Conservation (phyloP, 1,140 invertebrate species). For the Aphaenogaster ashmeadi region DNA sequence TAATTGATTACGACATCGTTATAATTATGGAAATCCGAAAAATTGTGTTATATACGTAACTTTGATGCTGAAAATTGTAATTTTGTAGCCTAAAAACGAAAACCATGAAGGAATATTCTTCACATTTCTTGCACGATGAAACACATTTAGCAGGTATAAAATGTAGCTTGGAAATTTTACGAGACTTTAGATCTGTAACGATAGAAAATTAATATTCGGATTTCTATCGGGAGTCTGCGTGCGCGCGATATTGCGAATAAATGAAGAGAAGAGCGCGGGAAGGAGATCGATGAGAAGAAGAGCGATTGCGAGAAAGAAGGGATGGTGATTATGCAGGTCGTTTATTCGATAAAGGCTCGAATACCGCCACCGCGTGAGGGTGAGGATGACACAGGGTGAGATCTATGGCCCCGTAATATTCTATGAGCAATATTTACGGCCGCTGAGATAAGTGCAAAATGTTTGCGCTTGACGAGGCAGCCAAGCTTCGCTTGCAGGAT, state of each 20-base stretch:
- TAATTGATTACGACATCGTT: background rate
- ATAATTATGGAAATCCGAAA: constrained; percentile 13
- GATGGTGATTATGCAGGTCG: constrained; percentile 83
- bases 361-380: constrained; percentile 64
- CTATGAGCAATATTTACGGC: constrained; percentile 85
- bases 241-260: constrained; percentile 67
- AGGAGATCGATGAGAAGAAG: constrained; percentile 69
- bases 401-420: constrained; percentile 85
- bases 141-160: background rate
- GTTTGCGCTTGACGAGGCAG: constrained; percentile 77
- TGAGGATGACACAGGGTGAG: constrained; percentile 70
- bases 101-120: background rate
- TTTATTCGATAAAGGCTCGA: constrained; percentile 84
- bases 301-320: constrained; percentile 69
- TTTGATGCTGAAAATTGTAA: background rate
- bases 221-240: constrained; percentile 53
- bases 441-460: constrained; percentile 83
- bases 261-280: constrained; percentile 62
- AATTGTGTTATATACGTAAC: background rate
- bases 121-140: background rate
- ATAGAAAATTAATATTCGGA: constrained; percentile 54
- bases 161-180: background rate
- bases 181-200: constrained; percentile 13
- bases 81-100: background rate
- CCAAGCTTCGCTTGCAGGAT: constrained; percentile 66